Conservation (phyloP, 2,888 invertebrate genomes). For the Lordiphosa fenestrarum region DNA sequence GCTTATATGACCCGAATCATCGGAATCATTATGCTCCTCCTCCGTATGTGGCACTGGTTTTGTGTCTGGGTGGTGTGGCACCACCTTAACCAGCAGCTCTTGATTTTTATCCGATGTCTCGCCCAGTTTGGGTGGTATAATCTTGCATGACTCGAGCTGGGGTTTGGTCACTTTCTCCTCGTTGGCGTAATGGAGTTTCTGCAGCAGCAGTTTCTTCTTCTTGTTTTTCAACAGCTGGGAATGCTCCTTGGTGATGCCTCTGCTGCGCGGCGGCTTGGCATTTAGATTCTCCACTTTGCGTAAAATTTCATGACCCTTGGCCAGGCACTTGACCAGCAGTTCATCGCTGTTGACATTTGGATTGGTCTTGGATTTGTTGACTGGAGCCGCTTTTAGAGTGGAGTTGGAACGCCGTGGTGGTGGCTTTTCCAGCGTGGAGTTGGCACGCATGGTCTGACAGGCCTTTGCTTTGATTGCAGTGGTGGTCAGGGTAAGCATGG, state of each 20-base stretch:
- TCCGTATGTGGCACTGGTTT: slow-evolving; percentile 17
- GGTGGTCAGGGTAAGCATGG: slow-evolving; percentile 44
- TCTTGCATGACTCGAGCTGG: slow-evolving; percentile 76
- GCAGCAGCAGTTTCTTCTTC: slow-evolving; percentile 26
- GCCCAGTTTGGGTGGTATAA: slow-evolving; percentile 77
- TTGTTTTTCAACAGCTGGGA: slow-evolving; percentile 47
- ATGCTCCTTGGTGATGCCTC: slow-evolving; percentile 52
- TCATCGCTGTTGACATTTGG: slow-evolving; percentile 68
- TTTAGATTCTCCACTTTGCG: slow-evolving; percentile 78
- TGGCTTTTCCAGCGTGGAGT: slow-evolving; percentile 57
- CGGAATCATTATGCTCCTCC: slow-evolving; percentile 82
- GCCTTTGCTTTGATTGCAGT: slow-evolving; percentile 5
- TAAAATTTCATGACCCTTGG: slow-evolving; percentile 79
- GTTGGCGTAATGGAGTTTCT: slow-evolving; percentile 74
- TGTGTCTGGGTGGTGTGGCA: slow-evolving; percentile 24
- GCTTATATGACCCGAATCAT: slow-evolving; percentile 91
- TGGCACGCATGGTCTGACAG: slow-evolving; percentile 46
- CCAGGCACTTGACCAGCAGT: slow-evolving; percentile 78
- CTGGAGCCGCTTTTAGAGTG: slow-evolving; percentile 26
- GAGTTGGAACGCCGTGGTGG: slow-evolving; percentile 30
- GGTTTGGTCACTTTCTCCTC: slow-evolving; percentile 75
- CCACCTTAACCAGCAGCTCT: slow-evolving; percentile 77
- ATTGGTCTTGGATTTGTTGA: slow-evolving; percentile 18
- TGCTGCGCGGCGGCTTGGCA: slow-evolving; percentile 24
- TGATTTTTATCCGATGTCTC: slow-evolving; percentile 77